Conservation (phyloP, 2,113 vertebrate genomes). For the Arenaria interpres region DNA sequence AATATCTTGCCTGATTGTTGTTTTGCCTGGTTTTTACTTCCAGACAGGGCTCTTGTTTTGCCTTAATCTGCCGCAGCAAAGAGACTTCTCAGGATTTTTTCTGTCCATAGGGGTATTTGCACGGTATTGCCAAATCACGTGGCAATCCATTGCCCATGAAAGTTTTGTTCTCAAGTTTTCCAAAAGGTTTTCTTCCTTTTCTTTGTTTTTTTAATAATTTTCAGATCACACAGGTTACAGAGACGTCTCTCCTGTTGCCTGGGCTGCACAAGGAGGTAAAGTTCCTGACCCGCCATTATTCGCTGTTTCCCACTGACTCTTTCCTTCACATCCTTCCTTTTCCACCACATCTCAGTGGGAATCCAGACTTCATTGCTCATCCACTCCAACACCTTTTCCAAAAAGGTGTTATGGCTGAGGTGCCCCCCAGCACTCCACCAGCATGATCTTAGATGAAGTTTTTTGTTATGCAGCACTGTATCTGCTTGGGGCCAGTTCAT, state of each 20-base stretch:
- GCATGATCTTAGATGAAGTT: not conserved
- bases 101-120: not conserved
- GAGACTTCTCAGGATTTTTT: not conserved
- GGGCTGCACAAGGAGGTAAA: not conserved
- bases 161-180: not conserved
- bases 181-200: not conserved
- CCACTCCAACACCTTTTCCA: not conserved
- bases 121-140: not conserved
- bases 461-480: not conserved
- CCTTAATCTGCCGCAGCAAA: not conserved
- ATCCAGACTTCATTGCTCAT: not conserved
- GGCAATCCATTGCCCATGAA: not conserved
- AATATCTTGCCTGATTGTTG: not conserved
- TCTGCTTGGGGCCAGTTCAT: conserved; percentile 10
- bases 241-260: not conserved
- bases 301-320: not conserved
- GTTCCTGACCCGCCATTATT: not conserved
- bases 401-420: not conserved
- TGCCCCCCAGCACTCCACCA: fast-evolving
- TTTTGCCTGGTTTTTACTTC: not conserved
- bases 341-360: not conserved
- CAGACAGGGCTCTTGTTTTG: not conserved
- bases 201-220: not conserved
- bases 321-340: not conserved
- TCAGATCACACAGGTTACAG: fast-evolving